Conservation (phyloP, 2,888 invertebrate species). For the Catocala nupta region DNA sequence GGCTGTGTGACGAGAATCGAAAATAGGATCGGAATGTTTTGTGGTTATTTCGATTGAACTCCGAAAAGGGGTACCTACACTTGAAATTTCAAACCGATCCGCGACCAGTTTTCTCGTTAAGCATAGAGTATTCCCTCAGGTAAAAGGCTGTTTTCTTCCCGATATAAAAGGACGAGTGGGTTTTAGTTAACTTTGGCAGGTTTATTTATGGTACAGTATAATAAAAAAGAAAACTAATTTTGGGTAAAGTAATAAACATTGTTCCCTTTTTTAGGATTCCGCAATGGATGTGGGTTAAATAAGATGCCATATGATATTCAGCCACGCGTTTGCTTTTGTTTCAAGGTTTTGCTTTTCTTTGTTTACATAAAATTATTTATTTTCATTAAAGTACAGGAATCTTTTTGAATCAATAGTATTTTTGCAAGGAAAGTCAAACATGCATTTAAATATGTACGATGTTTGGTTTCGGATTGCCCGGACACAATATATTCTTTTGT, state of each 20-base stretch:
- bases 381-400: not conserved
- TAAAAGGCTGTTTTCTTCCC: conserved; percentile 64
- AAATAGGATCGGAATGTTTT: conserved; percentile 80
- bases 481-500: conserved; percentile 3
- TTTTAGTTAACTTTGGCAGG: conserved; percentile 56
- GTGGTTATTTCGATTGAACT: conserved; percentile 83
- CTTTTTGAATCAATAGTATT: no score
- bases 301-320: conserved; percentile 34
- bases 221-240: conserved; percentile 56
- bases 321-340: conserved; percentile 15
- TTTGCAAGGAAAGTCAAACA: no score
- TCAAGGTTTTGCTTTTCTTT: conserved; percentile 9
- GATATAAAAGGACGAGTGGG: conserved; percentile 56
- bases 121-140: conserved; percentile 64
- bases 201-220: conserved; percentile 54
- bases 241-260: conserved; percentile 52
- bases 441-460: no score
- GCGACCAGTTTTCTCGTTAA: conserved; percentile 71
- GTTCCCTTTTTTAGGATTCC: conserved; percentile 43
- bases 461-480: no score
- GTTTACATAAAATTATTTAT: not conserved
- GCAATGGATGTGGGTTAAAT: conserved; percentile 36
- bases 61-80: conserved; percentile 74
- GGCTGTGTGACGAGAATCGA: conserved; percentile 81
- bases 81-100: conserved; percentile 74